A percentile compares a stretch with the other conserved stretches of the same genome.
phyloP scores from a whole-genome alignment of 2,113 vertebrate species.

The Cebus imitator region DNA sequence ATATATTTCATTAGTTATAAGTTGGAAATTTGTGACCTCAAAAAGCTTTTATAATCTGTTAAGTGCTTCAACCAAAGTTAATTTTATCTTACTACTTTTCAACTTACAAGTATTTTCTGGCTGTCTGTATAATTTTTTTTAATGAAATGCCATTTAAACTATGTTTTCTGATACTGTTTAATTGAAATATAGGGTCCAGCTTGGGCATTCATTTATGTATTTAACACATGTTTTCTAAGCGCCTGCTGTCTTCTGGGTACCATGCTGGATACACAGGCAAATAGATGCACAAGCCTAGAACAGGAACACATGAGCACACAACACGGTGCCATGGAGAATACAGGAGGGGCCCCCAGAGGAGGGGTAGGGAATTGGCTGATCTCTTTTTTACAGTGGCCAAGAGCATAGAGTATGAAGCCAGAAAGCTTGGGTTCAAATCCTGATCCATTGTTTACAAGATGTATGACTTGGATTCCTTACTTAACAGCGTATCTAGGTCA shows the following conservation, averaged over 20 bases:
- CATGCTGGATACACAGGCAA: neutral
- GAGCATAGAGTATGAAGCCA: neutral
- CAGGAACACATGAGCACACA: neutral
- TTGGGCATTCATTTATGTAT: neutral
- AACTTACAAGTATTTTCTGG: neutral
- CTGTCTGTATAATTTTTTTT: neutral
- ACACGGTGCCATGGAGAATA: neutral
- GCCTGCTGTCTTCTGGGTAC: neutral
- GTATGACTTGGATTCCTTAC: neutral
- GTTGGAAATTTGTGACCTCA: conserved; percentile 33
- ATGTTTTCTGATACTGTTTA: neutral
- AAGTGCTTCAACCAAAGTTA: conserved; percentile 16
- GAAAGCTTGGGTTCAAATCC: neutral
- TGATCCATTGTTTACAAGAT: neutral
- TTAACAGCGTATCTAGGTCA: neutral
- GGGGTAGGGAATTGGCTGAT: neutral
- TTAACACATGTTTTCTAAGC: neutral
- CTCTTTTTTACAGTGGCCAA: neutral
- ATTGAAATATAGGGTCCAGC: neutral
- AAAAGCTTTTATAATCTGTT: neutral
- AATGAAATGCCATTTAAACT: neutral
- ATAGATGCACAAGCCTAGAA: neutral
- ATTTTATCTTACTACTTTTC: conserved; percentile 49
- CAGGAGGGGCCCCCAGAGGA: neutral
- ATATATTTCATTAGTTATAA: conserved; percentile 52